phyloP scores from a whole-genome alignment of 1,140 invertebrate species.

The Bursaphelenchus mucronatus region DNA sequence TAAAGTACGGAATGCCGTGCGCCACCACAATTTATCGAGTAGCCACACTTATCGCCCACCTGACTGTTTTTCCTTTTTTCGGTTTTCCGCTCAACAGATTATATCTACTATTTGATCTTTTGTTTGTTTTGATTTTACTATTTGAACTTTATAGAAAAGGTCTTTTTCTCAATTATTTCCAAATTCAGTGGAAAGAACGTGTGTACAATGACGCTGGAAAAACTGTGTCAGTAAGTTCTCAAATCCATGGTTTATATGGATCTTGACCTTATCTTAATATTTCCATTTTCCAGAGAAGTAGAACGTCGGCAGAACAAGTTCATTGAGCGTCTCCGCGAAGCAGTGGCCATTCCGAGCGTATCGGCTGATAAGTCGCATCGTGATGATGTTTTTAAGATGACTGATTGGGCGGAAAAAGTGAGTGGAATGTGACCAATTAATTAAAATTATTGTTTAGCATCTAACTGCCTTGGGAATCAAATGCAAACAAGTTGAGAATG shows the following conservation, averaged over 20 bases:
- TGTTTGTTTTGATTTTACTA: no score
- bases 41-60: no score
- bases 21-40: no score
- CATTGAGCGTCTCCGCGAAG: constrained; percentile 75
- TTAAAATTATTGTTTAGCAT: constrained; percentile 61
- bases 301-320: constrained; percentile 74
- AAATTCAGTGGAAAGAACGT: background rate
- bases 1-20: no score
- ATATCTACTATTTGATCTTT: no score
- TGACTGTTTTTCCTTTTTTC: no score
- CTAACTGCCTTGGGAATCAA: constrained; percentile 73
- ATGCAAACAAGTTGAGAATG: constrained; percentile 75
- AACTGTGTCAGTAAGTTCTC: constrained; percentile 17
- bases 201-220: constrained; percentile 14
- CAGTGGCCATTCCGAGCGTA: constrained; percentile 87
- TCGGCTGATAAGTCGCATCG: constrained; percentile 81
- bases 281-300: constrained; percentile 68
- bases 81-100: no score
- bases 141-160: no score
- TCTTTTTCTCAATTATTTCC: background rate
- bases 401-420: constrained; percentile 73
- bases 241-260: background rate
- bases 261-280: constrained; percentile 38
- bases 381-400: constrained; percentile 72
- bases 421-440: constrained; percentile 5